Evolutionary conservation across 1,140 invertebrate species (phyloP).

Genomic region (Heliconius hewitsoni): DNA sequence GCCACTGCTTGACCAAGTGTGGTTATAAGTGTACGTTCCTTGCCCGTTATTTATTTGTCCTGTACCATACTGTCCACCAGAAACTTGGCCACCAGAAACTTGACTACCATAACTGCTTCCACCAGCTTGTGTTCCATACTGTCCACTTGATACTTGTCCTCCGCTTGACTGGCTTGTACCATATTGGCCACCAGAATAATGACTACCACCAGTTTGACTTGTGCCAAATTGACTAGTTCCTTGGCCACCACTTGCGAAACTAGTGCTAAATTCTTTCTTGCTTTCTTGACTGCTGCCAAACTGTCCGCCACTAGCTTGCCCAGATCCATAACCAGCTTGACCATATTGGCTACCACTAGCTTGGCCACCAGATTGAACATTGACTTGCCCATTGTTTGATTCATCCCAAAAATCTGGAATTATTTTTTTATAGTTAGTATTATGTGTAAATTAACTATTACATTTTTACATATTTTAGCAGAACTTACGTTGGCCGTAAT

Average conservation of each 20-base stretch:
- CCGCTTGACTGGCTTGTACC: constrained; percentile 29
- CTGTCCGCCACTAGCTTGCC: constrained; percentile 22
- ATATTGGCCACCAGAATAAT: constrained; percentile 34
- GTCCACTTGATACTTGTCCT: constrained; percentile 32
- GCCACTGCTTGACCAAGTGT: constrained; percentile 49
- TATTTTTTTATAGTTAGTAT: not conserved
- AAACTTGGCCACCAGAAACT: constrained; percentile 38
- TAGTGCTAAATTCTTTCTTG: constrained; percentile 8
- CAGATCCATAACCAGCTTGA: constrained; percentile 27
- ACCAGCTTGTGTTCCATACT: constrained; percentile 27
- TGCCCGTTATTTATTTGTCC: constrained; percentile 31
- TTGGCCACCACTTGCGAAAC: constrained; percentile 26
- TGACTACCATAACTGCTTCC: constrained; percentile 27
- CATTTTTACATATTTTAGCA: not conserved
- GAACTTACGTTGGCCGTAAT: constrained; percentile 68
- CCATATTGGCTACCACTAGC: constrained; percentile 26
- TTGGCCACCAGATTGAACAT: constrained; percentile 33
- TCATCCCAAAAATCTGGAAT: constrained; percentile 64
- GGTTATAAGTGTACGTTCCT: constrained; percentile 52
- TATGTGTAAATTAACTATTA: not conserved
- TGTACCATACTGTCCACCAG: constrained; percentile 35
- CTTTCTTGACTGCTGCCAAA: constrained; percentile 30
- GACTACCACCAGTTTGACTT: constrained; percentile 21
- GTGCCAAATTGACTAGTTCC: constrained; percentile 28
- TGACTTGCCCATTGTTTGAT: constrained; percentile 36